Base-by-base conservation (phyloP, 2,888 invertebrate species). In the Tenthredo amoena region DNA sequence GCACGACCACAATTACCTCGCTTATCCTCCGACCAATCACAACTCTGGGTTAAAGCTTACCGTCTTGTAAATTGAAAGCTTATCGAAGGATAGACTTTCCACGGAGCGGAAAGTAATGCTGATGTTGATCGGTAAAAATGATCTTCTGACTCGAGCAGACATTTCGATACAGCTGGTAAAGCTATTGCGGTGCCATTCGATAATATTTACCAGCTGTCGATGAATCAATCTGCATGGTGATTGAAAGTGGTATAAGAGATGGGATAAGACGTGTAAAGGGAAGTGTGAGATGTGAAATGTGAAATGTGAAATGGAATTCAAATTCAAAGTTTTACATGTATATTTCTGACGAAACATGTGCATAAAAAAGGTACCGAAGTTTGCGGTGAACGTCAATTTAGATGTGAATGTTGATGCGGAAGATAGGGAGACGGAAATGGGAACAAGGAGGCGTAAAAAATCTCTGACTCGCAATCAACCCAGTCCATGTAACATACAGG, bases 341-440 rank as follows among this genome's bases (percentile, higher is more conserved):
- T n/a, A 62, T 62, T 26, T 62, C 26, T 12, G 26, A 26, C 62
- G 62, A 62, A 62, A 26, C 3, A 26, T 26, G 26, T 62, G 62
- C 26, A 9, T 26, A 10, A 21, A 26, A 62, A 62, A 26, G 62
- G 62, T 26, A 62, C 62, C 26, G 62, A 62, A 21, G 26, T 62
- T 62, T 62, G 62, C 26, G 62, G 62, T 26, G 26, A 62, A 62
- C 62, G 26, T 62, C 10, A 12, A 62, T 62, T 62, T 26, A 62
- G 62, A 62, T 62, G 26, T 62, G 62, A 62, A 62, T 62, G 62
- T 62, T 62, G 62, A 62, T 62, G 62, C 62, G 26, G 26, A 26
- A 62, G 4, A 26, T 62, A 26, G 62, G 62, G 26, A 62, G 12
- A 62, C 21, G 26, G 12, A 62, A 62, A 26, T 62, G 21, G 62